Evolutionary conservation across 1,140 invertebrate genomes (phyloP).

Genomic region (Eulimnadia texana): DNA sequence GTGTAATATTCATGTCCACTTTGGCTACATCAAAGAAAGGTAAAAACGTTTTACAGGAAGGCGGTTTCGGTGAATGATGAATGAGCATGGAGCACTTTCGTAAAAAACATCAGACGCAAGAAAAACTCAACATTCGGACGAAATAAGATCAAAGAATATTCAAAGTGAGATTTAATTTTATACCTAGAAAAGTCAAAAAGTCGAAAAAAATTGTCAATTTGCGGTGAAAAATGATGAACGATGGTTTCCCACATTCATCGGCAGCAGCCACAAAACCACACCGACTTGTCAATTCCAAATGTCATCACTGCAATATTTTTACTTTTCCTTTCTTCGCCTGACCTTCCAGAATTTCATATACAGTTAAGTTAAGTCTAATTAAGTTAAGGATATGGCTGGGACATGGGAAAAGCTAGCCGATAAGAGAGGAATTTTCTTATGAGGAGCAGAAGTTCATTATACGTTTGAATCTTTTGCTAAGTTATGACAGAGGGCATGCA

Average conservation of each 20-base stretch:
- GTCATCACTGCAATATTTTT: background rate
- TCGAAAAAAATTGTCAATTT: background rate
- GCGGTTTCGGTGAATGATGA: background rate
- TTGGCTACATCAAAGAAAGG: background rate
- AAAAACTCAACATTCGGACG: background rate
- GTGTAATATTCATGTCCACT: background rate
- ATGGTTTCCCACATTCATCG: background rate
- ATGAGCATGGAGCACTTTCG: background rate
- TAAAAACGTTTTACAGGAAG: background rate
- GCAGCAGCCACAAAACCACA: background rate
- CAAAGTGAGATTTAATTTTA: background rate
- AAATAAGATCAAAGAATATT: too few species aligned
- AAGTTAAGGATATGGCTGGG: too few species aligned
- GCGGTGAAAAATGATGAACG: background rate
- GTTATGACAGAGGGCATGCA: background rate
- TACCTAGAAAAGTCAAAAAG: background rate
- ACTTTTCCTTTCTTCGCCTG: background rate
- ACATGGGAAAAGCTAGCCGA: background rate
- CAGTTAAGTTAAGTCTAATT: too few species aligned
- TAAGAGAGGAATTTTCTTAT: background rate
- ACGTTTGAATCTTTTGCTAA: background rate
- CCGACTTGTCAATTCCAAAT: background rate
- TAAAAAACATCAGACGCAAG: too few species aligned
- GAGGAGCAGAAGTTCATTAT: background rate
- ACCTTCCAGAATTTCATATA: background rate